Conservation (phyloP, 2,113 vertebrate genomes). For the human (Homo sapiens) region GRCh38 chr16:80135001-80135500, state of each 20-base stretch:
- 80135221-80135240: not conserved
- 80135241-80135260: not conserved
- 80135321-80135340: not conserved
- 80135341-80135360: not conserved
- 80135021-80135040: not conserved
- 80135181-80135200: not conserved
- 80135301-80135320: not conserved
- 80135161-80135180: not conserved
- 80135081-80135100: not conserved
- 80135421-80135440: not conserved
- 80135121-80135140: not conserved
- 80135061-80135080: not conserved
- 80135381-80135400: not conserved
- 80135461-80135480: not conserved
- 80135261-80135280: not conserved
- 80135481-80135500: not conserved
- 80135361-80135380: not conserved
- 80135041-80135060: not conserved
- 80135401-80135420: not conserved
- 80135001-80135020: not conserved
- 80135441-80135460: not conserved
- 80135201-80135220: not conserved
- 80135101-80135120: not conserved
- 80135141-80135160: not conserved
- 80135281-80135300: not conserved